These are phyloP conservation scores for Montipora foliosa DNA, from an alignment of 64 coral and sea anemone species.

Conservation along the genomic window DNA sequence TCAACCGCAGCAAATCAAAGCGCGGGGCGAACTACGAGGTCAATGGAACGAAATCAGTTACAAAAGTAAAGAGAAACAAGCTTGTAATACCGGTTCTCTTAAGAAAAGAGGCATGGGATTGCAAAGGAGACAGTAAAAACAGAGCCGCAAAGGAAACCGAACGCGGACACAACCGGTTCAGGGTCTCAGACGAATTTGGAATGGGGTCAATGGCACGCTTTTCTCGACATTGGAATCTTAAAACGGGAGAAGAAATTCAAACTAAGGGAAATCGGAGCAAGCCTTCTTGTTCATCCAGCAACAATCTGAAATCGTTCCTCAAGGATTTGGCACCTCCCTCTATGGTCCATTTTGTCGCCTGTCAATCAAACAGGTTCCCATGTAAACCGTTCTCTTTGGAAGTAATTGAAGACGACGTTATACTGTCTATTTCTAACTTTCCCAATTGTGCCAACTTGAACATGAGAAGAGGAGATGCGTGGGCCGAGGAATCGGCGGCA, in stretches of 20 bases:
- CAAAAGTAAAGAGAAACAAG: not conserved
- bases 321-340: not conserved
- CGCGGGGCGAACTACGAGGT: not conserved
- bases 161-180: not conserved
- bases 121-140: not conserved
- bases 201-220: not conserved
- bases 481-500: not conserved
- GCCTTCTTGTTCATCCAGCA: not conserved
- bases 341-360: not conserved
- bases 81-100: not conserved
- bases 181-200: not conserved
- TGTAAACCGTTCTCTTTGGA: not conserved
- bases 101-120: not conserved
- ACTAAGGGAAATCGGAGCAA: not conserved
- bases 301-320: not conserved
- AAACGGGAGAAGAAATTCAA: not conserved
- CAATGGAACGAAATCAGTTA: not conserved
- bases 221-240: not conserved
- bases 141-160: not conserved
- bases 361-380: conserved; percentile 19
- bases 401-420: not conserved
- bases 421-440: not conserved
- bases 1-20: not conserved
- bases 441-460: not conserved
- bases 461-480: not conserved